phyloP scores from a whole-genome alignment of 1,140 invertebrate species.

The Bombus sylvicola region DNA sequence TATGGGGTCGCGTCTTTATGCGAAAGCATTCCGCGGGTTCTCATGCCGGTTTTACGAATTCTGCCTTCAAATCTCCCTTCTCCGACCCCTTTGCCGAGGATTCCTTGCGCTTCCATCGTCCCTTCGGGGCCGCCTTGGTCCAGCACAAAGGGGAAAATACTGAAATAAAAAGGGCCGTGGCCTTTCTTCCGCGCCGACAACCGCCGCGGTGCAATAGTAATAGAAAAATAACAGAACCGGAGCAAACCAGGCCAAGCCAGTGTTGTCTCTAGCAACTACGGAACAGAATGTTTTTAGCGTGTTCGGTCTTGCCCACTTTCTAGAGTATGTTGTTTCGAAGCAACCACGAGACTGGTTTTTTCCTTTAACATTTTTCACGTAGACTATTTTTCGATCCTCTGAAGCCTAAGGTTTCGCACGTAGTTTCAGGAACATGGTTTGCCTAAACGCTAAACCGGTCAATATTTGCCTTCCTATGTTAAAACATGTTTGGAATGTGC shows the following conservation, averaged over 20 bases:
- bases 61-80: slow-evolving; percentile 47
- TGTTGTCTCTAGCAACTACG: too few relatives aligned
- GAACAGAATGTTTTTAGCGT: too few relatives aligned
- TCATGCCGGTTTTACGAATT: slow-evolving; percentile 75
- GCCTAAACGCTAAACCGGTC: too few relatives aligned
- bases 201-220: slow-evolving; percentile 1
- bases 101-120: slow-evolving; percentile 48
- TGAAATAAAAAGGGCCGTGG: slow-evolving; percentile 22
- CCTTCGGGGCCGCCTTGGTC: slow-evolving; percentile 33
- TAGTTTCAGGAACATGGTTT: too few relatives aligned
- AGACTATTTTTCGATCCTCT: too few relatives aligned
- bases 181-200: slow-evolving; percentile 23
- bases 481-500: too few relatives aligned
- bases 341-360: too few relatives aligned
- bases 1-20: slow-evolving; percentile 76
- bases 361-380: too few relatives aligned
- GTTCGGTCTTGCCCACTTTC: too few relatives aligned
- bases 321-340: too few relatives aligned
- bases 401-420: too few relatives aligned
- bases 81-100: neutral
- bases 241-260: neutral
- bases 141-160: slow-evolving; percentile 37
- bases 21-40: slow-evolving; percentile 79
- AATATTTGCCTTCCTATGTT: too few relatives aligned
- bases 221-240: slow-evolving; percentile 27